Percentiles rank a stretch among this genome's conserved stretches.
Conservation (phyloP, 1,140 invertebrate genomes). For the Calliopsis andreniformis region DNA sequence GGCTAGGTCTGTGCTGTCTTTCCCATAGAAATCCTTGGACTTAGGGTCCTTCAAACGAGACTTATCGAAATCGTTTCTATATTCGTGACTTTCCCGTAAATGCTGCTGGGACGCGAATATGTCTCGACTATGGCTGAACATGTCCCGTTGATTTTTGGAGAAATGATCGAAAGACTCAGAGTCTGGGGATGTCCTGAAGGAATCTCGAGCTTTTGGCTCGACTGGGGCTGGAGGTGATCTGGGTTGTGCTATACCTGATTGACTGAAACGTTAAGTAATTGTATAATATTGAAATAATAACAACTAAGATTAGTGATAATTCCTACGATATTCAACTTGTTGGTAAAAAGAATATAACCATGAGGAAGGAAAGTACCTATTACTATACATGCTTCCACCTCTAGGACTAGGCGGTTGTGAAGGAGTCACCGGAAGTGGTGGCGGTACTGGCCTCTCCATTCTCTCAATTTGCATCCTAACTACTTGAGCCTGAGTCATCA, state of each 20-base stretch:
- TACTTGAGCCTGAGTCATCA: conserved; percentile 82
- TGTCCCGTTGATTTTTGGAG: conserved; percentile 76
- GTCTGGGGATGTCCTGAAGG: conserved; percentile 86
- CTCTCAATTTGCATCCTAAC: conserved; percentile 81
- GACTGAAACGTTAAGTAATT: conserved; percentile 62
- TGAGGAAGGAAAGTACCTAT: conserved; percentile 66
- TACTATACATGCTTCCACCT: conserved; percentile 81
- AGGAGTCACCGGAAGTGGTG: conserved; percentile 87
- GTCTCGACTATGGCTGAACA: conserved; percentile 79
- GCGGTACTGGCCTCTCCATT: conserved; percentile 83
- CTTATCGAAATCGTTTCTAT: conserved; percentile 76
- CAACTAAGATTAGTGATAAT: too few species aligned
- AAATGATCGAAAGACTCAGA: conserved; percentile 83
- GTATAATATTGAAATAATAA: background rate
- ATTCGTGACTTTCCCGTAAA: conserved; percentile 73
- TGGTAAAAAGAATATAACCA: too few species aligned
- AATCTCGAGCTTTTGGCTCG: conserved; percentile 85
- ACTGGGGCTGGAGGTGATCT: conserved; percentile 86
- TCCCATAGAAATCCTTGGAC: conserved; percentile 81
- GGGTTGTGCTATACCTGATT: conserved; percentile 79
- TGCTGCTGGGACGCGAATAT: conserved; percentile 77
- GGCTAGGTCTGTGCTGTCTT: conserved; percentile 80
- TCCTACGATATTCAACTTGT: background rate
- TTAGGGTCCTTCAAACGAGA: conserved; percentile 81
- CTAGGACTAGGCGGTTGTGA: conserved; percentile 83